phyloP scores from a whole-genome alignment of 2,113 vertebrate species.

The Eurypyga helias region DNA sequence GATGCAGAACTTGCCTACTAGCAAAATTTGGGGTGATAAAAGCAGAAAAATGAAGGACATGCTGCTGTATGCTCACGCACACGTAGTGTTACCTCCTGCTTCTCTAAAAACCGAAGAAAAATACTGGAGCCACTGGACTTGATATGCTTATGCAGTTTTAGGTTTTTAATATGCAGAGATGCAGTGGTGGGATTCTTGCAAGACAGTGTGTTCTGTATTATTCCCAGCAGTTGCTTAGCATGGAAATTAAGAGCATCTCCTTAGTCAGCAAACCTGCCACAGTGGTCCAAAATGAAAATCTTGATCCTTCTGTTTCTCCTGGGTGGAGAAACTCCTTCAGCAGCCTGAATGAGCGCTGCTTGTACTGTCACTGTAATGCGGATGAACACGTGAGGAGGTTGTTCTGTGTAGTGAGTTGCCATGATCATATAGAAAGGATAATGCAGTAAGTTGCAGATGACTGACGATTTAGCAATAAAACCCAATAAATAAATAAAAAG shows the following conservation, averaged over 20 bases:
- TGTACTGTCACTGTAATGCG: not conserved
- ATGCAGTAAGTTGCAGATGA: constrained; percentile 26
- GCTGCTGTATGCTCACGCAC: not conserved
- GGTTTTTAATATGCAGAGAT: not conserved
- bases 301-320: constrained; percentile 8
- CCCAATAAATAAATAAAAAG: constrained; percentile 33
- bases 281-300: not conserved
- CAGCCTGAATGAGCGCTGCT: not conserved
- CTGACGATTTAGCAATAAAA: constrained; percentile 26
- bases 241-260: not conserved
- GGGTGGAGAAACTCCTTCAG: not conserved
- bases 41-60: not conserved
- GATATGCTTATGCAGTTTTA: not conserved
- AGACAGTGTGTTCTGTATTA: not conserved
- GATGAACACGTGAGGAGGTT: not conserved
- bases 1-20: not conserved
- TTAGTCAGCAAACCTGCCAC: constrained; percentile 9
- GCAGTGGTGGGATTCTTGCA: constrained; percentile 2
- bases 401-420: not conserved
- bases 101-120: not conserved
- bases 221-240: not conserved
- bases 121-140: not conserved
- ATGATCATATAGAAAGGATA: not conserved
- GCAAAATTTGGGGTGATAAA: not conserved
- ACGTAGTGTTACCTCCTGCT: not conserved